phyloP scores from a whole-genome alignment of 2,113 vertebrate species.

The Antidorcas marsupialis region DNA sequence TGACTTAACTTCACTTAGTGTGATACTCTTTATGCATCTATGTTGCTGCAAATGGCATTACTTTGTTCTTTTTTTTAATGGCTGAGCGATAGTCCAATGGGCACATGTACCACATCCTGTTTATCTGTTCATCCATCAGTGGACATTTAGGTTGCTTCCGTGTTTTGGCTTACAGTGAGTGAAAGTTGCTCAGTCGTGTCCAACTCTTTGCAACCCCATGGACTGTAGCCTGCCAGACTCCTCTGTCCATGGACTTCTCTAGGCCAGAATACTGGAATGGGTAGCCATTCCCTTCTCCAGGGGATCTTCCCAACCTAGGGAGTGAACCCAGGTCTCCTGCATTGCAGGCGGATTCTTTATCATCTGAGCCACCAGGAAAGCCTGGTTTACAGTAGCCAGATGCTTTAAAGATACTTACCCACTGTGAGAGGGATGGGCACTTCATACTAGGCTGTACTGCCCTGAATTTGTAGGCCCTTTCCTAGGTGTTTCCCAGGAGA shows the following conservation, averaged over 20 bases:
- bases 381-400: background rate
- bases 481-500: background rate
- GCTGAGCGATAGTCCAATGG: background rate
- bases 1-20: background rate
- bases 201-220: background rate
- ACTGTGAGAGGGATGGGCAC: rapidly evolving
- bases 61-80: background rate
- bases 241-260: background rate
- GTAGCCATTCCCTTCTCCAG: background rate
- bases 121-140: background rate
- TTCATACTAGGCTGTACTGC: background rate
- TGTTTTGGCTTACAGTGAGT: background rate
- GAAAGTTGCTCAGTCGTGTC: background rate
- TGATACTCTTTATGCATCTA: background rate
- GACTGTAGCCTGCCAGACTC: background rate
- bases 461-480: background rate
- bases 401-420: background rate
- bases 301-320: background rate
- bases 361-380: background rate
- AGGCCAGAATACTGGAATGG: background rate
- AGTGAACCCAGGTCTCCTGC: background rate
- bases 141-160: background rate
- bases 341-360: background rate
- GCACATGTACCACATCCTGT: background rate
- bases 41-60: background rate